Base-by-base conservation (phyloP, 2,797 vertebrate genomes). In the Borostomias antarcticus region DNA sequence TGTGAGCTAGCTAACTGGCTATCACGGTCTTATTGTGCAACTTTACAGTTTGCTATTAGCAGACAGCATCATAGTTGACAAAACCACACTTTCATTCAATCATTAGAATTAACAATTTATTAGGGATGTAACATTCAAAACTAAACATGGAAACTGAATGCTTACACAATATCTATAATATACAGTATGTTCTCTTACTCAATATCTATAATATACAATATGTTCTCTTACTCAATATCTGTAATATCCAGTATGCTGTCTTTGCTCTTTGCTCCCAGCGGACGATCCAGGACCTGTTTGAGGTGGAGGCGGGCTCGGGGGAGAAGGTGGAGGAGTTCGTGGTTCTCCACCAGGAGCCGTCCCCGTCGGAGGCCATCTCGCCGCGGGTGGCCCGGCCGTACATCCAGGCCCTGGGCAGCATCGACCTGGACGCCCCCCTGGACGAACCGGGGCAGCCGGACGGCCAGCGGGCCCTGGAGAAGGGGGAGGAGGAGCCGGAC, bases 271-370 rank as follows among this genome's bases (percentile, higher is more conserved):
- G 0, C 64, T 13, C 15, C 37, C 67, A 99, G 98, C 94, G 96
- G 76, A 99, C 98, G 0, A 99, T 99, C 85, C 96, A 97, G 85
- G 98, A 99, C 84, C 92, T 99, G 63, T 98, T 99, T 87, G 98
- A 99, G 82, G 95, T 97, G 61, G 97, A 98, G 72, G 89, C 95
- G 0, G 96, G 94, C 37, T 97, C 95, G 5, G 94, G 95, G 4
- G 95, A 97, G 73, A 98, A 97, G 83, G 96, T 98, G 5, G 97
- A 99, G 84, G 97, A 99, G 83, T 98, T 98, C 73, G 97, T 99
- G 1, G 94, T 99, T 45, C 95, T 99, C 56, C 95, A 97, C 66
- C 98, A 99, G 84, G 98, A 98, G 35, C 96, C 97, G 0, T 97
- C 95, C 1, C 93, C 95, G 53, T 93, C 95, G 13, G 96, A 99